A percentile compares a stretch with the other conserved stretches of the same genome.
phyloP scores from a whole-genome alignment of 1,140 invertebrate species.

The Pseudobourletiella spinata region DNA sequence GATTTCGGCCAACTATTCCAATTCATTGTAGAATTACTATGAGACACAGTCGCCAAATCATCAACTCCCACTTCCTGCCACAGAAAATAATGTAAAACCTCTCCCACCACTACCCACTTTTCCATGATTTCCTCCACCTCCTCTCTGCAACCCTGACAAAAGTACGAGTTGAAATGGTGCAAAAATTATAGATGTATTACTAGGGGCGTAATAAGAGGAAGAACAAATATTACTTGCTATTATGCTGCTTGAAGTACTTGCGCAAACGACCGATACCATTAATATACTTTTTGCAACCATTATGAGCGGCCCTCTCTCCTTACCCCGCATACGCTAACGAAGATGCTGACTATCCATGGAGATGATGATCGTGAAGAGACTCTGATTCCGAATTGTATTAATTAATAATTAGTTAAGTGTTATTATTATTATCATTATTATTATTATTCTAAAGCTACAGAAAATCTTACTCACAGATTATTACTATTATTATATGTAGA shows the following conservation, averaged over 20 bases:
- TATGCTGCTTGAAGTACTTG: neutral
- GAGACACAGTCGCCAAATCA: no score
- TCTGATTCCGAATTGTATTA: neutral
- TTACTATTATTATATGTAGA: no score
- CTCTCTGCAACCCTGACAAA: no score
- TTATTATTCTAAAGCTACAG: no score
- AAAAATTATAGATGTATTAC: neutral
- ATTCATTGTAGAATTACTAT: neutral
- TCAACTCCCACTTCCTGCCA: neutral
- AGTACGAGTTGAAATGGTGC: no score
- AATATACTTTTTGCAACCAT: neutral
- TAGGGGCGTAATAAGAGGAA: neutral
- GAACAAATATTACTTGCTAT: neutral
- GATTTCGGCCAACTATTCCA: slow-evolving; percentile 28
- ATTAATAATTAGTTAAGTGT: neutral
- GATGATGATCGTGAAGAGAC: neutral
- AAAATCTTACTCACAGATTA: no score
- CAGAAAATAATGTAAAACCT: neutral
- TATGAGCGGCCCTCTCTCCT: neutral
- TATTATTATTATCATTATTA: neutral
- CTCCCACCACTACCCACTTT: neutral
- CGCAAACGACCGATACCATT: neutral
- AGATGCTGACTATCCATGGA: neutral
- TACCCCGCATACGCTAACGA: neutral
- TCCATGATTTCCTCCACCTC: no score